Conservation (phyloP, 2,113 vertebrate species). For the Malurus alboscapulatus region DNA sequence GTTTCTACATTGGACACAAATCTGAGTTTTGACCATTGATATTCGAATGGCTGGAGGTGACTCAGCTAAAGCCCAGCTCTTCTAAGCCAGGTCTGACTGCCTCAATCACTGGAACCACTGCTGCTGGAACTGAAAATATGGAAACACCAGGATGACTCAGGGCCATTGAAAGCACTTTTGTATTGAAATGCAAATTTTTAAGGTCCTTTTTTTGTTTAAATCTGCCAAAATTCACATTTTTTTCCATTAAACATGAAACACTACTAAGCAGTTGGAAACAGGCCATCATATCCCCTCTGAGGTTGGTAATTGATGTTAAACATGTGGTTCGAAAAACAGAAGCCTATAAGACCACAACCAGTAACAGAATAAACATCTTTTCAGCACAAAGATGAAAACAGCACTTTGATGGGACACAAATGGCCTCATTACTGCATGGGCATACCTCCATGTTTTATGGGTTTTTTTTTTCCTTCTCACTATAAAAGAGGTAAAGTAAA, state of each 20-base stretch:
- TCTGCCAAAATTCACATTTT: background rate
- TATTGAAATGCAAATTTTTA: background rate
- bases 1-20: fast-evolving
- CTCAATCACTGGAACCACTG: background rate
- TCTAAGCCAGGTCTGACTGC: background rate
- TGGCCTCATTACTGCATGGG: background rate
- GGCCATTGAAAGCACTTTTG: background rate
- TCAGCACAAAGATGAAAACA: background rate
- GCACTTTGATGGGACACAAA: background rate
- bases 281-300: background rate
- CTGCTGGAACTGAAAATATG: background rate
- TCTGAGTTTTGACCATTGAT: background rate
- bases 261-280: background rate
- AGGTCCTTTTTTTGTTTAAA: background rate
- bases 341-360: background rate
- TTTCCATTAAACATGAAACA: background rate
- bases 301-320: background rate
- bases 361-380: background rate
- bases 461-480: background rate
- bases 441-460: background rate
- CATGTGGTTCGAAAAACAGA: background rate
- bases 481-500: background rate
- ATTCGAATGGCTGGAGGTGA: background rate
- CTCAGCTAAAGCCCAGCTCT: background rate
- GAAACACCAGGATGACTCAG: background rate